Conservation (phyloP, 2,888 invertebrate species). For the Acrobasis repandana region DNA sequence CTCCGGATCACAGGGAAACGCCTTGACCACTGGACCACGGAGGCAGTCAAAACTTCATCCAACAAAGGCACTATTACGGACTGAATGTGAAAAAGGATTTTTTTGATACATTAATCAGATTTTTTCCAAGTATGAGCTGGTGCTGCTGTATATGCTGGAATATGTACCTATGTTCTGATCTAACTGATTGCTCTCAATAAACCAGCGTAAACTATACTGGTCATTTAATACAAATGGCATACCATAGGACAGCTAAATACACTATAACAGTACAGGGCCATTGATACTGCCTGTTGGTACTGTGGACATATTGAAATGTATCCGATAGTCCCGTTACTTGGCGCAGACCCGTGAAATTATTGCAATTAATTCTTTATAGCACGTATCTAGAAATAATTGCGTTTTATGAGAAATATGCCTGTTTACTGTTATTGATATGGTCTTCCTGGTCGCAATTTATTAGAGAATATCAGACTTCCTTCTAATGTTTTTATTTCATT, state of each 20-base stretch:
- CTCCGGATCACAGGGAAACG: too few relatives aligned
- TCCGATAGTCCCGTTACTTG: conserved; percentile 62
- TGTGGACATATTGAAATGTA: conserved; percentile 61
- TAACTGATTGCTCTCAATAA: conserved; percentile 26
- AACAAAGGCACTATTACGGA: too few relatives aligned
- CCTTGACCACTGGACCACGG: too few relatives aligned
- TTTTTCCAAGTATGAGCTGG: too few relatives aligned
- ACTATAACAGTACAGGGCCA: conserved; percentile 52
- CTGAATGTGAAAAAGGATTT: too few relatives aligned
- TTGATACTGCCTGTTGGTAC: conserved; percentile 61
- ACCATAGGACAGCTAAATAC: conserved; percentile 34
- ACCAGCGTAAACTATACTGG: conserved; percentile 8
- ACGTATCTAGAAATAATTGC: background rate
- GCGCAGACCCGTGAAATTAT: conserved; percentile 61
- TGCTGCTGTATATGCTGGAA: too few relatives aligned
- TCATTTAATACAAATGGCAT: conserved; percentile 24
- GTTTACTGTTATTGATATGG: background rate
- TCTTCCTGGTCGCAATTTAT: background rate
- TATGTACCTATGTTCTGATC: background rate
- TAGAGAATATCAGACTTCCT: background rate
- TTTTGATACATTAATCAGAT: too few relatives aligned
- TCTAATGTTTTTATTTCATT: too few relatives aligned
- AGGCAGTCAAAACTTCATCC: too few relatives aligned
- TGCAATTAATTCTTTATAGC: conserved; percentile 42
- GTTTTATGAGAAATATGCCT: background rate